phyloP scores from a whole-genome alignment of 2,888 invertebrate genomes.

The Acheta domesticus region DNA sequence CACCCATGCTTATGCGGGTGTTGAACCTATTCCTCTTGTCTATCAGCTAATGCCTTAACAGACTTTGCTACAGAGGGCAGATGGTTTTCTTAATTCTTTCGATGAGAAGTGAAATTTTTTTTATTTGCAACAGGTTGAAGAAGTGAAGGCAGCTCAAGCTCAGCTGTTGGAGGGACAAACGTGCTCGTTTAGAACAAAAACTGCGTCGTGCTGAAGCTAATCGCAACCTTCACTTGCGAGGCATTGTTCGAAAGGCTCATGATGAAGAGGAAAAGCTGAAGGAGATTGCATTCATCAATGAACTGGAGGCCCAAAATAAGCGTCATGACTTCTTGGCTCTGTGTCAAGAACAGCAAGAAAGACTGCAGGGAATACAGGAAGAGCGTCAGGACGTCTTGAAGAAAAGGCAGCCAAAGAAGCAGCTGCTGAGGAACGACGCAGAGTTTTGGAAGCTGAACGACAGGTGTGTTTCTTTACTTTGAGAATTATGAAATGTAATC shows the following conservation, averaged over 20 bases:
- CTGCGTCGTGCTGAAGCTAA: slow-evolving; percentile 88
- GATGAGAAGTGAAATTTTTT: neutral
- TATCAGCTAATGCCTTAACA: too few species aligned
- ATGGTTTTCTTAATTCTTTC: too few species aligned
- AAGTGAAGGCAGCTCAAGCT: slow-evolving; percentile 71
- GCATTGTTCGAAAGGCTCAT: slow-evolving; percentile 90
- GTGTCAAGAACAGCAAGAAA: slow-evolving; percentile 59
- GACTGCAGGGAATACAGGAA: slow-evolving; percentile 65
- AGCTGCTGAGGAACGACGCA: slow-evolving; percentile 85
- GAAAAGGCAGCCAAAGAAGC: slow-evolving; percentile 95
- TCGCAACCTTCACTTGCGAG: slow-evolving; percentile 73
- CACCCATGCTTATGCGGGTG: too few species aligned
- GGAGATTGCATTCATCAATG: slow-evolving; percentile 97
- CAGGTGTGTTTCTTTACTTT: slow-evolving; percentile 46
- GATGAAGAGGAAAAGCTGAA: slow-evolving; percentile 95
- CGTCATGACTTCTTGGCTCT: slow-evolving; percentile 84
- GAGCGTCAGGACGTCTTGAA: slow-evolving; percentile 79
- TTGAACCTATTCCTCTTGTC: too few species aligned
- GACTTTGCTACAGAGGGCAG: too few species aligned
- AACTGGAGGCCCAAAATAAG: slow-evolving; percentile 90
- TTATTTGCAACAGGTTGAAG: slow-evolving; percentile 50
- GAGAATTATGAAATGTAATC: too few species aligned
- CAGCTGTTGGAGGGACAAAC: slow-evolving; percentile 74
- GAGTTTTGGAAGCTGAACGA: slow-evolving; percentile 79
- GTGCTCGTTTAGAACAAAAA: slow-evolving; percentile 68